phyloP scores from a whole-genome alignment of 1,140 invertebrate species.

The Galendromus occidentalis region DNA sequence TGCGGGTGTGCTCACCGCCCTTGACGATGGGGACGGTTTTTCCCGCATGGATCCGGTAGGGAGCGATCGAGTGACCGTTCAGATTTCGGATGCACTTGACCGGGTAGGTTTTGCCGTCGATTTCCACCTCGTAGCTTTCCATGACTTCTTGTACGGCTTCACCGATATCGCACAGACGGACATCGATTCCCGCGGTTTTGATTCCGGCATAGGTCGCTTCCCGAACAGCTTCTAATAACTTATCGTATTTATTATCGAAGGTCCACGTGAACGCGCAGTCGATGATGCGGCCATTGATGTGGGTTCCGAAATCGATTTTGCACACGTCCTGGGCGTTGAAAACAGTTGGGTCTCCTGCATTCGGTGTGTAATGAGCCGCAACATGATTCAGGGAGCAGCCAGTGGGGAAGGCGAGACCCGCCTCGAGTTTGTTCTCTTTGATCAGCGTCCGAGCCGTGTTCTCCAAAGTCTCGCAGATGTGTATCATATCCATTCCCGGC shows the following conservation, averaged over 20 bases:
- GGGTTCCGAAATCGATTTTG: conserved; percentile 98
- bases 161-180: conserved; percentile 87
- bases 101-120: conserved; percentile 89
- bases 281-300: conserved; percentile 93
- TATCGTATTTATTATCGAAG: conserved; percentile 93
- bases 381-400: conserved; percentile 96
- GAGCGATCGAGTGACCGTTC: conserved; percentile 93
- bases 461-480: conserved; percentile 94
- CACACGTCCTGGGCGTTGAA: conserved; percentile 90
- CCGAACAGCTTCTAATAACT: conserved; percentile 77
- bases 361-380: conserved; percentile 98
- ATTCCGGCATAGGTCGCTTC: conserved; percentile 97
- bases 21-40: conserved; percentile 99
- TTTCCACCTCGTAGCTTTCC: conserved; percentile 96
- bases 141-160: conserved; percentile 96
- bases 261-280: conserved; percentile 96
- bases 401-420: conserved; percentile 93
- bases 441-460: conserved; percentile 72
- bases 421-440: conserved; percentile 80
- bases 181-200: conserved; percentile 79
- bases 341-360: conserved; percentile 88
- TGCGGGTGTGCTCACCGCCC: conserved; percentile 83
- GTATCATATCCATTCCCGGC: conserved; percentile 96
- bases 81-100: conserved; percentile 95
- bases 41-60: conserved; percentile 92